Percentiles rank a stretch among this genome's conserved stretches.
phyloP scores from a whole-genome alignment of 2,113 vertebrate genomes.

The Cebidichthys violaceus region DNA sequence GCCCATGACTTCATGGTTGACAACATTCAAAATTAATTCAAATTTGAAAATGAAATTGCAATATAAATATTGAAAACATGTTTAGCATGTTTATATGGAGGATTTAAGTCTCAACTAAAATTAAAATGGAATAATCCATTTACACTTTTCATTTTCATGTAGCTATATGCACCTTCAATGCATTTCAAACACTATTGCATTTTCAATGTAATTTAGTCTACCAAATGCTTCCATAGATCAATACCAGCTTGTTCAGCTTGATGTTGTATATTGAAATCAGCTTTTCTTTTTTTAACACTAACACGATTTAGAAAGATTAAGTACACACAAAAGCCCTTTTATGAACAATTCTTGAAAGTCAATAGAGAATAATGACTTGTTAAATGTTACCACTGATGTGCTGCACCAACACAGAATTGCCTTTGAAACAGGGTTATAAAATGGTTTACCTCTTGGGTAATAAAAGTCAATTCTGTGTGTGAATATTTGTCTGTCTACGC shows the following conservation, averaged over 20 bases:
- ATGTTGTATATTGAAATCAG: background rate
- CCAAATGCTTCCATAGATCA: background rate
- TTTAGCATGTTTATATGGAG: too few species aligned
- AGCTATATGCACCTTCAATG: background rate
- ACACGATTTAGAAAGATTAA: slow-evolving; percentile 16
- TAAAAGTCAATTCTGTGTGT: slow-evolving; percentile 45
- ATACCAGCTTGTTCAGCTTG: background rate
- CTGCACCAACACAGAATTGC: slow-evolving; percentile 29
- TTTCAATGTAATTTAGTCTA: background rate
- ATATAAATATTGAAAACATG: too few species aligned
- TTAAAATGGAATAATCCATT: too few species aligned
- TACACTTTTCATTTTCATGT: background rate
- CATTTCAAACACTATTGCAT: background rate
- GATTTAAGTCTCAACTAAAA: too few species aligned
- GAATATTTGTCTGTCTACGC: slow-evolving; percentile 21
- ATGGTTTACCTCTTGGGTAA: slow-evolving; percentile 56
- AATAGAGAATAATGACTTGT: slow-evolving; percentile 36
- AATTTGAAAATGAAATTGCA: too few species aligned
- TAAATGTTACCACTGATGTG: slow-evolving; percentile 49
- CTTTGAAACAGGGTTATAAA: slow-evolving; percentile 57
- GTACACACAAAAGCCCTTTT: background rate
- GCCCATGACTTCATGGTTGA: background rate
- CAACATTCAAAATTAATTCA: background rate
- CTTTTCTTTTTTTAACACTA: background rate
- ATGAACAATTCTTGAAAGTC: slow-evolving; percentile 21